phyloP scores from a whole-genome alignment of 2,888 invertebrate genomes.

The Suillia variegata region DNA sequence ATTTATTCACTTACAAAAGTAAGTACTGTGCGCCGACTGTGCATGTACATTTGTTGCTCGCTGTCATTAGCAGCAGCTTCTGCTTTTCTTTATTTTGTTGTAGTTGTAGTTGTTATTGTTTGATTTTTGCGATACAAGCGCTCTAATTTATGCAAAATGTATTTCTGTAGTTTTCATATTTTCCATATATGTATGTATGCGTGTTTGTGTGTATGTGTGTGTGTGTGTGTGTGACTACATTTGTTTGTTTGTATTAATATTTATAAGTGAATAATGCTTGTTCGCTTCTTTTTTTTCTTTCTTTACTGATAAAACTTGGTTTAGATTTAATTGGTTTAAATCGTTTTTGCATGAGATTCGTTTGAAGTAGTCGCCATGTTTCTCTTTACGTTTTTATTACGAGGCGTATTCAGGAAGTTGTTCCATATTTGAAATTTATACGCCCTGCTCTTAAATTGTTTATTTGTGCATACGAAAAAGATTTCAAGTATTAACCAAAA shows the following conservation, averaged over 20 bases:
- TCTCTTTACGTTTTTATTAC: background rate
- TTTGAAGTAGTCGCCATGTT: background rate
- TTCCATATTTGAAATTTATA: background rate
- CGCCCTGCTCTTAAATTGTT: background rate
- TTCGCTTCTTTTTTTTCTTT: background rate
- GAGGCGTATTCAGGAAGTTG: background rate
- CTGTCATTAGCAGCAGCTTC: constrained; percentile 1
- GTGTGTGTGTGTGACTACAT: background rate
- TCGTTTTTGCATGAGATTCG: background rate
- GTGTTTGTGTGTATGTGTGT: background rate
- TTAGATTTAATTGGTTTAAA: background rate
- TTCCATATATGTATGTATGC: too few relatives aligned
- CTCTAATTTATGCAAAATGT: constrained; percentile 51
- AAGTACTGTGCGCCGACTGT: too few relatives aligned
- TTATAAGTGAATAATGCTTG: constrained; percentile 2
- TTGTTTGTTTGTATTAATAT: background rate
- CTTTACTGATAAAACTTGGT: background rate
- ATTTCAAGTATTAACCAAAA: too few relatives aligned
- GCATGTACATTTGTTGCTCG: background rate
- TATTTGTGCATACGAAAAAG: too few relatives aligned
- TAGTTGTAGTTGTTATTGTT: background rate
- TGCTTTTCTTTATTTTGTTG: background rate
- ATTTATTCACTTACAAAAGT: too few relatives aligned
- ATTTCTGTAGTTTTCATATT: background rate
- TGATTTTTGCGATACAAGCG: constrained; percentile 38